Evolutionary conservation across 2,113 vertebrate genomes (phyloP).

Genomic region (Tetrao urogallus): DNA sequence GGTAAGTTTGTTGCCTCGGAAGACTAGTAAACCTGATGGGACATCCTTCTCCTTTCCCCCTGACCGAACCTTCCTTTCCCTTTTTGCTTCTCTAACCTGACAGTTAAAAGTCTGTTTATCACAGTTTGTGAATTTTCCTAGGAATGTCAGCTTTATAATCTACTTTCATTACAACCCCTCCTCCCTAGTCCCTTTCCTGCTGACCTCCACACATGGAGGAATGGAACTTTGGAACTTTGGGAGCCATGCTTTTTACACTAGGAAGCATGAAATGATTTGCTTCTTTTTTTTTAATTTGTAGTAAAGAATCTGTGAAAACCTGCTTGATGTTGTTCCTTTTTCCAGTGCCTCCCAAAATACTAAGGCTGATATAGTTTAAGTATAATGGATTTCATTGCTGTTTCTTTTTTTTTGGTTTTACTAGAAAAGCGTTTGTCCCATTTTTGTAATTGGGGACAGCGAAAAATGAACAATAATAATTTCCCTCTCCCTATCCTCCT

Average conservation of each 20-base stretch:
- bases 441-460: neutral
- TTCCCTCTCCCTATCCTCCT: neutral
- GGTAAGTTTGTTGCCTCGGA: constrained; percentile 81
- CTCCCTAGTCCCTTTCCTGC: constrained; percentile 20
- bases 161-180: constrained; percentile 11
- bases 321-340: constrained; percentile 38
- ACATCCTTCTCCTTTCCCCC: constrained; percentile 23
- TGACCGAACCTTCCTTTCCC: constrained; percentile 5
- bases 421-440: neutral
- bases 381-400: neutral
- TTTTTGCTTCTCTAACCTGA: constrained; percentile 29
- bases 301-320: constrained; percentile 20
- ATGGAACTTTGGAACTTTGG: neutral
- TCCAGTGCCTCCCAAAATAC: constrained; percentile 1
- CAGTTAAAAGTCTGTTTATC: constrained; percentile 38
- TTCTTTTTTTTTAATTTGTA: neutral
- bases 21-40: constrained; percentile 62
- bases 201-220: neutral
- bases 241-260: constrained; percentile 40
- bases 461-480: neutral
- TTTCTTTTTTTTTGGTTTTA: neutral
- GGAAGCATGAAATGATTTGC: constrained; percentile 23
- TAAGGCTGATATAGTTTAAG: neutral
- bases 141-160: constrained; percentile 40
- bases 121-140: constrained; percentile 39